Base-by-base conservation (phyloP, 2,888 invertebrate genomes). In the Plutella xylostella region DNA sequence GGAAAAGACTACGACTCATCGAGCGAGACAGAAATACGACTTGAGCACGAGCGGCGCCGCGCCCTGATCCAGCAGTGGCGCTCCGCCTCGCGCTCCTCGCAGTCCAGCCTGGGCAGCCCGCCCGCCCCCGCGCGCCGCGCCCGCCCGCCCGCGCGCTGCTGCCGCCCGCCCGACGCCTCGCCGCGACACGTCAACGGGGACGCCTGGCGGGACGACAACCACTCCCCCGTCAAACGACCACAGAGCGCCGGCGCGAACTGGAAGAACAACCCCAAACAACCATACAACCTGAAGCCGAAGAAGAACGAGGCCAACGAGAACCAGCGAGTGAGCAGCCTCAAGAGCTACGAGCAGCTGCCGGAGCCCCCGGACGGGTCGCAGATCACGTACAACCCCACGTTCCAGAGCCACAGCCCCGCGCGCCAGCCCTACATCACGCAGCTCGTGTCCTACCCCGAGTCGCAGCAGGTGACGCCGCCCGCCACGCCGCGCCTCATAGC, bases 1-100 rank as follows among this genome's bases (percentile, higher is more conserved):
- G 93, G 93, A 47, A 91, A 90, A 51, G 93, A 93, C 65, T 93
- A 93, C 69, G 92, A 93, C 64, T 90, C 91, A 7, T 85, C 87
- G 48, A 90, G 90, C 67, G 93, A 93, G 72, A 88, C 89, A 45
- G 93, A 93, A 78, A 85, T 88, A 42, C 87, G 87, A 38, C 66
- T 88, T 57, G 91, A 91, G 63, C 86, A 88, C 42, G 90, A 90
- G 46, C 86, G 91, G 45, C 83, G 91, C 48, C 86, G 86, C 54
- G 82, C 87, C 14, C 76, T 93, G 34, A 85, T 93, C 49, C 89
- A 90, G 51, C 89, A 91, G 63, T 93, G 93, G 93, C 90, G 91
- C 56, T 87, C 90, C 28, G 88, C 91, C 3, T 92, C 91, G 48
- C 72, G 86, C 47, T 86, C 86, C 51, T 68, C 69, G 25, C 60